Base-by-base conservation (phyloP, 1,140 invertebrate genomes). In the Drosophila baimaii region DNA sequence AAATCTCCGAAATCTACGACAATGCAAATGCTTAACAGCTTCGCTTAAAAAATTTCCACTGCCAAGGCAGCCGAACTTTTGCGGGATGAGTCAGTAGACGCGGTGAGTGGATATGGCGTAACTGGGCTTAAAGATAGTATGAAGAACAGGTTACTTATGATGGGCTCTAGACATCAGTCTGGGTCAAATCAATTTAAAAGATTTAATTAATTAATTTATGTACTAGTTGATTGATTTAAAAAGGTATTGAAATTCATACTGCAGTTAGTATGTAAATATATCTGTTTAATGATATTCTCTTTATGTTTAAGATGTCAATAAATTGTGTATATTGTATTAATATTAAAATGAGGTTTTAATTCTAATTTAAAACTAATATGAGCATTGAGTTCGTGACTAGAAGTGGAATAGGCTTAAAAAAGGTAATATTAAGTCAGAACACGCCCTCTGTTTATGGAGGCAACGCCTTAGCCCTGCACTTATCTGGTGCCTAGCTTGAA, bases 31-130 rank as follows among this genome's bases (percentile, higher is more conserved):
- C 46, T 71, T 61, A 31, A 61, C 65, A 71, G 65, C 55, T 55
- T 21, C 10, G 25, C 13, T 52, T 2, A 46, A 81, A 81, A 81
- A 81, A 31, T 77, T 77, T 81, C 79, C 79, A 77, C 44, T 77
- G 61, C 39, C 62, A 55, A 57, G 73, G 62, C 49, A 31, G 13
- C 17, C 29, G 49, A 52, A 29, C 37, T 27, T 19, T 70, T 19
- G 57, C 46, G 17, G 33, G 33, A 57, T 73, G 70, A 72, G 43
- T 72, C 68, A 72, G 33, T 23, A 35, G 9, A 23, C 19, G 51
- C 51, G 51, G 51, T 35, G 31, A 35, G 19, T 35, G 13, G 13
- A 6, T n/a, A 13, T 12, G 25, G 37, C n/a, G n/a, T n/a, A 33
- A 23, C 19, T 61, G 23, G 25, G 10, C n/a, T 49, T 15, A 13